phyloP scores from a whole-genome alignment of 2,797 vertebrate species.

The Paguma larvata region DNA sequence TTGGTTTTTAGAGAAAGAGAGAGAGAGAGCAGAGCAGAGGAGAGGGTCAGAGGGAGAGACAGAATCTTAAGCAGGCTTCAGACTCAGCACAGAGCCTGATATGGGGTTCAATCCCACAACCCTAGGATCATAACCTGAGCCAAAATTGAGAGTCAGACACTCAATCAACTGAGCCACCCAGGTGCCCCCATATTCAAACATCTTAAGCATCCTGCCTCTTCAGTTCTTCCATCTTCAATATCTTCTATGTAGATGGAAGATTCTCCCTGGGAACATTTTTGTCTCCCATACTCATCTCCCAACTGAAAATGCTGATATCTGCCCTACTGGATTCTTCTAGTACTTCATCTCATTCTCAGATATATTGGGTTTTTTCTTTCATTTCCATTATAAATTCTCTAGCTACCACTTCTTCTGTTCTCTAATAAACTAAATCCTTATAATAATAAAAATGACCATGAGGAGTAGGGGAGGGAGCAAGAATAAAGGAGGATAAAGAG shows the following conservation, averaged over 20 bases:
- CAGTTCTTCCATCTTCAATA: neutral
- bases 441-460: neutral
- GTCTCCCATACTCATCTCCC: neutral
- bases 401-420: neutral
- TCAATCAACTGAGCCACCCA: neutral
- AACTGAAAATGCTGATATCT: neutral
- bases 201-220: neutral
- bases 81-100: neutral
- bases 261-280: neutral
- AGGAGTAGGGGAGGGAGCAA: neutral
- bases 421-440: neutral
- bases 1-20: neutral
- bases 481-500: neutral
- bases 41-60: neutral
- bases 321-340: neutral
- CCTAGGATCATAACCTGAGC: neutral
- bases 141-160: rapidly evolving
- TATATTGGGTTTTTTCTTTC: neutral
- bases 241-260: neutral
- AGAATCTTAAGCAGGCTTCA: neutral
- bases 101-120: neutral
- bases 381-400: neutral
- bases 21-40: neutral
- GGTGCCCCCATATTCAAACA: neutral
- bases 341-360: neutral